phyloP scores from a whole-genome alignment of 2,113 vertebrate genomes.

The Eurypyga helias region DNA sequence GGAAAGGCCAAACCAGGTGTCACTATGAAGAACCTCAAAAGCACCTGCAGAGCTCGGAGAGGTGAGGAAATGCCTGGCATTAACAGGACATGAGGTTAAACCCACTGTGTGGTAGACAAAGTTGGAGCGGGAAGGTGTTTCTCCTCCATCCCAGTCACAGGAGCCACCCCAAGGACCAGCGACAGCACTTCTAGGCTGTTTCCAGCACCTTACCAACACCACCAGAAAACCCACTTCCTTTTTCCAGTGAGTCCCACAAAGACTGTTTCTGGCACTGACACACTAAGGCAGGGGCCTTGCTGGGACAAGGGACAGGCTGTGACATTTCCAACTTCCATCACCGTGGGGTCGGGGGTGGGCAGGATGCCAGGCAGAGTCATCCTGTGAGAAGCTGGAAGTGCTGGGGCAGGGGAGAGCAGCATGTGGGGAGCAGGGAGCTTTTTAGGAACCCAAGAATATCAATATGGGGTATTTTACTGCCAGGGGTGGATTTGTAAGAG shows the following conservation, averaged over 20 bases:
- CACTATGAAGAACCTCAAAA: background rate
- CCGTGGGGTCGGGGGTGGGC: background rate
- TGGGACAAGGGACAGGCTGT: background rate
- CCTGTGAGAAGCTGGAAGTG: fast-evolving
- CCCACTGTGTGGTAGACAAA: background rate
- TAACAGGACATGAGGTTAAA: fast-evolving
- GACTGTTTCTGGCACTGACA: background rate
- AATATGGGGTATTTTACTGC: fast-evolving
- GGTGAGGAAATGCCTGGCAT: background rate
- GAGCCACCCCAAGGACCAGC: fast-evolving
- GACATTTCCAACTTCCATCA: background rate
- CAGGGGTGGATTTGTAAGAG: background rate
- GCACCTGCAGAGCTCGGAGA: background rate
- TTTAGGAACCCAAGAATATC: fast-evolving
- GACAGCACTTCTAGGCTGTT: fast-evolving
- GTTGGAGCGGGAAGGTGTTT: fast-evolving
- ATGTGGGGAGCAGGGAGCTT: fast-evolving
- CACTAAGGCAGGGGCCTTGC: background rate
- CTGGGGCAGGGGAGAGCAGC: background rate
- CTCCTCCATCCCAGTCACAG: fast-evolving
- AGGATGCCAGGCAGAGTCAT: background rate
- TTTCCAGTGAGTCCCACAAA: background rate
- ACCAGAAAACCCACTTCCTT: background rate
- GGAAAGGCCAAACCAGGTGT: background rate
- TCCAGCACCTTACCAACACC: background rate